Percentiles rank a stretch among this genome's conserved stretches.
Evolutionary conservation across 1,140 invertebrate genomes (phyloP).

Genomic region (Hylaeus volcanicus): DNA sequence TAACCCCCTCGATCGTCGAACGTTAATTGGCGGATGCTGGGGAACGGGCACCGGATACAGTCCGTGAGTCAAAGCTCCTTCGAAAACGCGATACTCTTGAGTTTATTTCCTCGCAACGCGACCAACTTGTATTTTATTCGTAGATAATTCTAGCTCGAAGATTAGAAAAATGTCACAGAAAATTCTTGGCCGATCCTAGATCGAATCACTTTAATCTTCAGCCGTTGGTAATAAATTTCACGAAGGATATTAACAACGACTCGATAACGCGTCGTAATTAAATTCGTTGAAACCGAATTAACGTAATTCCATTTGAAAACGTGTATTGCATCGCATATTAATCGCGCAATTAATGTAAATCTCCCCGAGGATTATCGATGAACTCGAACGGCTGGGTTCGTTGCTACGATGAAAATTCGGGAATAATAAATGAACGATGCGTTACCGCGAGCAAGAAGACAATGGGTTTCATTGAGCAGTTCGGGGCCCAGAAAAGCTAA

Average conservation of each 20-base stretch:
- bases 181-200: too few relatives aligned
- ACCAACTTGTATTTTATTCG: too few relatives aligned
- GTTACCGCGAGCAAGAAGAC: neutral
- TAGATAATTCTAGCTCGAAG: too few relatives aligned
- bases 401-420: neutral
- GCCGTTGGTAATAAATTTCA: too few relatives aligned
- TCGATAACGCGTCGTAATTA: neutral
- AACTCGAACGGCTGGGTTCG: too few relatives aligned
- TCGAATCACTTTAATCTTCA: too few relatives aligned
- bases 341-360: constrained; percentile 1
- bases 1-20: neutral
- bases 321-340: neutral
- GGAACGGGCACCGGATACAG: neutral
- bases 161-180: too few relatives aligned
- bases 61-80: neutral
- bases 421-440: constrained; percentile 17
- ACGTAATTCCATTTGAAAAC: neutral
- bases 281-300: neutral
- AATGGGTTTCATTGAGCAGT: constrained; percentile 23
- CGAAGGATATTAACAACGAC: neutral
- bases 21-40: constrained; percentile 6
- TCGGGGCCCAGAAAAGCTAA: constrained; percentile 44
- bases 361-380: neutral
- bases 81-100: too few relatives aligned
- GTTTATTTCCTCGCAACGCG: too few relatives aligned